Percentiles rank a stretch among this genome's conserved stretches.
Conservation (phyloP, 2,113 vertebrate species). For the Poeciliopsis prolifica region DNA sequence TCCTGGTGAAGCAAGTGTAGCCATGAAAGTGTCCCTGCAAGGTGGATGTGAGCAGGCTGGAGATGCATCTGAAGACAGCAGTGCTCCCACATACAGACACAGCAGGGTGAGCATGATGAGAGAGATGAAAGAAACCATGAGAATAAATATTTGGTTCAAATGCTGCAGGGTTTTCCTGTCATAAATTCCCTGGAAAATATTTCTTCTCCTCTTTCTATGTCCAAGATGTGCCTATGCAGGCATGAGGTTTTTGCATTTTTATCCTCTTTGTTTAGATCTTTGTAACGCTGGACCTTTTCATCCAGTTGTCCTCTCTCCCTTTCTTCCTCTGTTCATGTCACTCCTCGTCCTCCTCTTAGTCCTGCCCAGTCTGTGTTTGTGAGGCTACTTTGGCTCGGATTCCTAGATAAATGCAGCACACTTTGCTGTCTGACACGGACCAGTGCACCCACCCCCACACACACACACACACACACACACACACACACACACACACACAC, state of each 20-base stretch:
- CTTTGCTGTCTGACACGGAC: conserved; percentile 80
- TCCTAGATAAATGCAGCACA: conserved; percentile 80
- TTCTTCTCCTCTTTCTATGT: conserved; percentile 13
- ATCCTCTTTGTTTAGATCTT: conserved; percentile 29
- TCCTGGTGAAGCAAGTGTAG: conserved; percentile 60
- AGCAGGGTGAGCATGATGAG: conserved; percentile 57
- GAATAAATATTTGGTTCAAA: conserved; percentile 25
- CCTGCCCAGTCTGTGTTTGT: conserved; percentile 55
- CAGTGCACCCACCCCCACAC: conserved; percentile 74
- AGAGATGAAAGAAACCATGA: conserved; percentile 46
- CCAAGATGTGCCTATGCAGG: conserved; percentile 19
- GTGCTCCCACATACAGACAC: conserved; percentile 60
- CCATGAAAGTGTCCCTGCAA: conserved; percentile 78
- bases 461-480: conserved; percentile 26
- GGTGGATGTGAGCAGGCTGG: conserved; percentile 62
- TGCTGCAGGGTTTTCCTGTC: conserved; percentile 15
- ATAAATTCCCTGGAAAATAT: conserved; percentile 14
- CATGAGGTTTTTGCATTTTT: conserved; percentile 5
- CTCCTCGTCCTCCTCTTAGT: conserved; percentile 46
- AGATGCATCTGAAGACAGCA: conserved; percentile 62
- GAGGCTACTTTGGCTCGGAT: conserved; percentile 79
- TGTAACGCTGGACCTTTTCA: conserved; percentile 7
- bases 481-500: background rate
- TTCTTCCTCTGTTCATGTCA: conserved; percentile 36
- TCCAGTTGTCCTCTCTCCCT: conserved; percentile 22